Evolutionary conservation across 2,797 vertebrate genomes (phyloP).

Genomic region (Semotilus atromaculatus): DNA sequence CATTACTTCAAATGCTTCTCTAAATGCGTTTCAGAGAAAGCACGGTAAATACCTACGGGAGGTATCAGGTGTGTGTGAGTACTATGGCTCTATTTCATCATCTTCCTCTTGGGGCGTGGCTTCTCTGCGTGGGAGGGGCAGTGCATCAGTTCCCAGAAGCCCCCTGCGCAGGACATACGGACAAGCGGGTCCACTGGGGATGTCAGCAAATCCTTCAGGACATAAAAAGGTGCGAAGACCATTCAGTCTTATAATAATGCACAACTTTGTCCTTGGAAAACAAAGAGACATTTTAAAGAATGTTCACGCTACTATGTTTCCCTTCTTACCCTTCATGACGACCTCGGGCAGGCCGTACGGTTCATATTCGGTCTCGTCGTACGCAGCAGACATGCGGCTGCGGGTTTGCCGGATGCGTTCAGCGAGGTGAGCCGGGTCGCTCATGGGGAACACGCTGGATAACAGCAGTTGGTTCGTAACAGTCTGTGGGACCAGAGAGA

Average conservation of each 20-base stretch:
- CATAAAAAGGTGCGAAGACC: background rate
- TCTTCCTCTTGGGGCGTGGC: constrained; percentile 63
- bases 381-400: constrained; percentile 80
- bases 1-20: background rate
- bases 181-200: constrained; percentile 80
- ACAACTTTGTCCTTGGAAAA: background rate
- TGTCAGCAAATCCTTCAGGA: constrained; percentile 83
- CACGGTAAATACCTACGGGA: background rate
- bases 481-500: constrained; percentile 46
- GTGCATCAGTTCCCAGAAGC: constrained; percentile 76
- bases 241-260: background rate
- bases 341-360: constrained; percentile 85
- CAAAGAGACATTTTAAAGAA: background rate
- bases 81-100: constrained; percentile 64
- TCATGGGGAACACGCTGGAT: constrained; percentile 74
- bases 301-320: background rate
- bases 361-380: constrained; percentile 84
- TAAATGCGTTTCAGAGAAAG: background rate
- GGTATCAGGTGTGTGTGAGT: background rate
- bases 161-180: constrained; percentile 84
- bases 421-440: constrained; percentile 77
- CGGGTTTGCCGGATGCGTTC: constrained; percentile 76
- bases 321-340: constrained; percentile 79
- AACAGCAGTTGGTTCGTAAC: constrained; percentile 63
- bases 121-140: constrained; percentile 67